Conservation (phyloP, 2,113 vertebrate genomes). For the Eidolon helvum region DNA sequence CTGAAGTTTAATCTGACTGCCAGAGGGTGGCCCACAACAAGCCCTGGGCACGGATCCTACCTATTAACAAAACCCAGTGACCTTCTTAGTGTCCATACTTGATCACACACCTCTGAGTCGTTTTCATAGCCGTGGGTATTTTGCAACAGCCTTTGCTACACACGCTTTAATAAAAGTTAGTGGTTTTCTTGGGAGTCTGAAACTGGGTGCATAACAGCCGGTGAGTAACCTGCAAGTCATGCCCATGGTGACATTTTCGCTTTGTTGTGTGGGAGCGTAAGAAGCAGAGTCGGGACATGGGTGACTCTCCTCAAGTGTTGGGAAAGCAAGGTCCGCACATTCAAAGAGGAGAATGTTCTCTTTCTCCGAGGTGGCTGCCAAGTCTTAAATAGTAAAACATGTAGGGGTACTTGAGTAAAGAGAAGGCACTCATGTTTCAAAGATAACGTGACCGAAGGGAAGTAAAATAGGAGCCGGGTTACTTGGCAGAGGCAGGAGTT, state of each 20-base stretch:
- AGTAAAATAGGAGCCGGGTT: neutral
- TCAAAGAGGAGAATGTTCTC: slow-evolving; percentile 61
- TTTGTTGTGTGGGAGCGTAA: slow-evolving; percentile 79
- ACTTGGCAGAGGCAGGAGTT: neutral
- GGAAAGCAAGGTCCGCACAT: slow-evolving; percentile 63
- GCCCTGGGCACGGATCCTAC: neutral
- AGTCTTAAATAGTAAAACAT: slow-evolving; percentile 72
- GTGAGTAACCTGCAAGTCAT: slow-evolving; percentile 79
- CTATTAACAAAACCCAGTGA: neutral
- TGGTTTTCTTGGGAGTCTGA: slow-evolving; percentile 77
- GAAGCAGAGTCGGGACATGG: slow-evolving; percentile 56
- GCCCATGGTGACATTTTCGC: slow-evolving; percentile 77
- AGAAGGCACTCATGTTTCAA: slow-evolving; percentile 24
- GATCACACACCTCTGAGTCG: neutral
- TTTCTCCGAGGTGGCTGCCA: slow-evolving; percentile 68
- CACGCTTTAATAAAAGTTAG: slow-evolving; percentile 70
- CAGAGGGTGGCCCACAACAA: neutral
- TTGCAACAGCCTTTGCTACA: slow-evolving; percentile 58
- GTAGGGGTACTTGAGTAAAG: slow-evolving; percentile 34
- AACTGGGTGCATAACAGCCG: slow-evolving; percentile 49
- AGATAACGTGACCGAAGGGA: neutral
- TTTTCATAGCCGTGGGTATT: slow-evolving; percentile 64
- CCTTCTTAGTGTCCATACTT: neutral
- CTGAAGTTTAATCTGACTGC: neutral
- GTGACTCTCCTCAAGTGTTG: slow-evolving; percentile 60